Conservation (phyloP, 2,113 vertebrate genomes). For the Peromyscus californicus region DNA sequence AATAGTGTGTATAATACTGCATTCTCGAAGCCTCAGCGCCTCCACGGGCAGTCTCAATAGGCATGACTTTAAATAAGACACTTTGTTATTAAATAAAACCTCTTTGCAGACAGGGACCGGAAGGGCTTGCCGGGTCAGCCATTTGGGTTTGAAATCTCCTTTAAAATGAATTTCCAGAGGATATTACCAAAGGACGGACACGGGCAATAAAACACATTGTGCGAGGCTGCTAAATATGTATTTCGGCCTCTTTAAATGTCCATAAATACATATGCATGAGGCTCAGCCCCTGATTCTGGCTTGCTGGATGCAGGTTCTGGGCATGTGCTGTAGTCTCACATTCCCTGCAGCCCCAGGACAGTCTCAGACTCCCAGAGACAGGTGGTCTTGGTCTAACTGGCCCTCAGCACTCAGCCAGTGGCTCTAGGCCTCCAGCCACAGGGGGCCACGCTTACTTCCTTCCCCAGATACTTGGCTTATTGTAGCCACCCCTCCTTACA, state of each 20-base stretch:
- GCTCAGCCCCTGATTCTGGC: not conserved
- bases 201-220: slow-evolving; percentile 77
- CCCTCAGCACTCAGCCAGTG: not conserved
- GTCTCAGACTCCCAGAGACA: rapidly evolving
- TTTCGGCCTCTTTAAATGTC: slow-evolving; percentile 32
- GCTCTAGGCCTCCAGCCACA: not conserved
- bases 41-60: slow-evolving; percentile 48
- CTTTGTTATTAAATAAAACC: slow-evolving; percentile 82
- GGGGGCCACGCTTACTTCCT: rapidly evolving
- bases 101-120: slow-evolving; percentile 69
- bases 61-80: slow-evolving; percentile 67
- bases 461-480: rapidly evolving
- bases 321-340: too few relatives aligned
- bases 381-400: not conserved
- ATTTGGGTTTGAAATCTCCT: slow-evolving; percentile 79
- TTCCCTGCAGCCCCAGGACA: rapidly evolving
- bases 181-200: slow-evolving; percentile 77
- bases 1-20: not conserved
- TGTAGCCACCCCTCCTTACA: not conserved
- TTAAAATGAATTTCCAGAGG: slow-evolving; percentile 80
- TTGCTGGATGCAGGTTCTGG: not conserved
- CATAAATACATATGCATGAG: slow-evolving; percentile 53
- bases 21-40: not conserved
- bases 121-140: slow-evolving; percentile 72
- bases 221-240: slow-evolving; percentile 23